These are phyloP conservation scores for Sipha flava DNA, from an alignment of 1,140 invertebrate genomes.

Conservation along the genomic window DNA sequence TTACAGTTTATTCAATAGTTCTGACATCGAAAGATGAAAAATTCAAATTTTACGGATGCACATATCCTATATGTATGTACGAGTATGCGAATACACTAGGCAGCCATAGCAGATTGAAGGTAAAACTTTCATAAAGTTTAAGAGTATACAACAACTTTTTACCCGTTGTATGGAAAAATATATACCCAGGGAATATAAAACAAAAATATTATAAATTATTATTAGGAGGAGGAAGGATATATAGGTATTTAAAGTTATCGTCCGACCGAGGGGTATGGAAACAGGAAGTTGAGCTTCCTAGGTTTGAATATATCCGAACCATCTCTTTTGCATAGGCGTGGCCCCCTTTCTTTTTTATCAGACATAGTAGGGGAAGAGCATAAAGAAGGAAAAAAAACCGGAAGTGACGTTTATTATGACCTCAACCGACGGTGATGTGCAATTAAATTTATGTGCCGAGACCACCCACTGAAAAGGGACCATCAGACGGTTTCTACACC, in stretches of 20 bases:
- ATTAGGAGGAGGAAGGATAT: neutral
- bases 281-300: constrained; percentile 26
- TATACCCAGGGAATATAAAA: neutral
- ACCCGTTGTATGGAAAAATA: neutral
- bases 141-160: neutral
- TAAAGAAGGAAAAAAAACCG: constrained; percentile 29
- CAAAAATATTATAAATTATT: constrained; percentile 11
- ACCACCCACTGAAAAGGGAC: constrained; percentile 23
- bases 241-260: constrained; percentile 26
- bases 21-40: too few relatives aligned
- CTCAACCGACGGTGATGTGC: constrained; percentile 24
- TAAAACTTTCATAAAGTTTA: neutral
- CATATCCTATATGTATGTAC: too few relatives aligned
- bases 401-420: constrained; percentile 32
- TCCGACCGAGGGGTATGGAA: neutral
- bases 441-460: constrained; percentile 32
- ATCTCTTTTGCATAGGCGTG: constrained; percentile 20
- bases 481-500: neutral
- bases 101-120: neutral
- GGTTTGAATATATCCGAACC: constrained; percentile 11
- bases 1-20: too few relatives aligned
- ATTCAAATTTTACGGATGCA: too few relatives aligned
- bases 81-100: too few relatives aligned
- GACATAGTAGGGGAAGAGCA: neutral
- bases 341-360: neutral